These are phyloP conservation scores for Eristalinus aeneus DNA, from an alignment of 2,888 invertebrate genomes.

Conservation along the genomic window DNA sequence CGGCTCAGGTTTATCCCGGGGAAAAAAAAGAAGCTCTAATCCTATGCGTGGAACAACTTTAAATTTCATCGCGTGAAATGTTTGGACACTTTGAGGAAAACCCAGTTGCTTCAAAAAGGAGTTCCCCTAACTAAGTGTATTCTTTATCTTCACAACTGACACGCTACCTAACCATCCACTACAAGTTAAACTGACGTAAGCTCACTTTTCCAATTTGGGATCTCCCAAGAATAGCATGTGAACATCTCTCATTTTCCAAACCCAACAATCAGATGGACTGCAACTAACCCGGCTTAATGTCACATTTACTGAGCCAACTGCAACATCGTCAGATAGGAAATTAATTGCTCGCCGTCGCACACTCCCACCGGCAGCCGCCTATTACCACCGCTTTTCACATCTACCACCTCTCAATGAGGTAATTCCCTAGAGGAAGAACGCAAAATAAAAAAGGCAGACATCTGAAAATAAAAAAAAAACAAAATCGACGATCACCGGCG, in stretches of 20 bases:
- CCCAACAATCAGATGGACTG: not conserved
- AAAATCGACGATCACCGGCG: slow-evolving; percentile 43
- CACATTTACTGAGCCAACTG: not conserved
- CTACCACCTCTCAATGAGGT: slow-evolving; percentile 41
- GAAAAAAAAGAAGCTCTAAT: too few relatives aligned
- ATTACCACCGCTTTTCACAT: not conserved
- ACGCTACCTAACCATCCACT: not conserved
- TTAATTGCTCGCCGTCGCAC: not conserved
- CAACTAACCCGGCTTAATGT: not conserved
- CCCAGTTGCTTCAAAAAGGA: too few relatives aligned
- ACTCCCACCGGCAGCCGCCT: slow-evolving; percentile 5
- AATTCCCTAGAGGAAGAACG: slow-evolving; percentile 30
- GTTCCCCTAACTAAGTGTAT: too few relatives aligned
- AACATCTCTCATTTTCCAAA: not conserved
- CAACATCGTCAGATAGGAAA: not conserved
- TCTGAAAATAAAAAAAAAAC: slow-evolving; percentile 21
- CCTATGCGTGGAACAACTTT: too few relatives aligned
- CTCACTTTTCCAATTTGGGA: not conserved
- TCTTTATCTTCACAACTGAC: not conserved
- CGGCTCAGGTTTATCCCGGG: too few relatives aligned
- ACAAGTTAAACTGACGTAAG: not conserved
- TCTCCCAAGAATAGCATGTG: not conserved
- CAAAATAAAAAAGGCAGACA: too few relatives aligned
- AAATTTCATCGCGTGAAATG: too few relatives aligned
- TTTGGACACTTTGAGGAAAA: too few relatives aligned